Evolutionary conservation across 2,113 vertebrate species (phyloP), one percentile per base, ranked within the genome.

Genomic region (Pungitius pungitius): DNA sequence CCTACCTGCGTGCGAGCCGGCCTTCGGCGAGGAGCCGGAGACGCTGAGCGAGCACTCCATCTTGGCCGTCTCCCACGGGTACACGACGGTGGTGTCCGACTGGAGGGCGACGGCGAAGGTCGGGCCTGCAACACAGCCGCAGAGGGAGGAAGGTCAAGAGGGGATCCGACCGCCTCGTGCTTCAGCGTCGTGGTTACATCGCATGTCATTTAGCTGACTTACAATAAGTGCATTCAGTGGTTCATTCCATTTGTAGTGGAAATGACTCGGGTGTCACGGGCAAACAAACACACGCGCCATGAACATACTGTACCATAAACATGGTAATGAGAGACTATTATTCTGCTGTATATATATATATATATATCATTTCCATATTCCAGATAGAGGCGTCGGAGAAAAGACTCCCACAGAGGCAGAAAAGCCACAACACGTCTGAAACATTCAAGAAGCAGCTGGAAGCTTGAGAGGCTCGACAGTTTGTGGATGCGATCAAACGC

Each of bases 21-120:
- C 92, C 26, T 95, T 95, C 5, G 95, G 88, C 0, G 90, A 86
- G 20, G 95, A 90, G 77, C 95, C 96, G 43, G 94, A 95, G 0
- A 61, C 89, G 13, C 93, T 91, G 73, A 99, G 2, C 14, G 92
- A 92, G 42, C 97, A 99, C 79, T 95, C 92, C 86, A 99, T 75
- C 60, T 95, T 96, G 86, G 95, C 95, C 1, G 96, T 95, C 51
- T 98, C 96, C 43, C 95, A 95, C 18, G 94, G 95, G 91, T 93
- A 95, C 77, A 98, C 86, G 0, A 89, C 95, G 0, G 81, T 92
- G 26, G 85, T 92, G 87, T 97, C 95, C 0, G 95, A 96, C 40
- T 92, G 90, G 85, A 97, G 94, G 0, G 92, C 93, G 56, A 95
- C 93, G 40, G 94, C 93, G 84, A 97, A 98, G 20, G 93, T 75